Evolutionary conservation across 2,888 invertebrate species (phyloP).

Genomic region (Mellilla xanthometata): DNA sequence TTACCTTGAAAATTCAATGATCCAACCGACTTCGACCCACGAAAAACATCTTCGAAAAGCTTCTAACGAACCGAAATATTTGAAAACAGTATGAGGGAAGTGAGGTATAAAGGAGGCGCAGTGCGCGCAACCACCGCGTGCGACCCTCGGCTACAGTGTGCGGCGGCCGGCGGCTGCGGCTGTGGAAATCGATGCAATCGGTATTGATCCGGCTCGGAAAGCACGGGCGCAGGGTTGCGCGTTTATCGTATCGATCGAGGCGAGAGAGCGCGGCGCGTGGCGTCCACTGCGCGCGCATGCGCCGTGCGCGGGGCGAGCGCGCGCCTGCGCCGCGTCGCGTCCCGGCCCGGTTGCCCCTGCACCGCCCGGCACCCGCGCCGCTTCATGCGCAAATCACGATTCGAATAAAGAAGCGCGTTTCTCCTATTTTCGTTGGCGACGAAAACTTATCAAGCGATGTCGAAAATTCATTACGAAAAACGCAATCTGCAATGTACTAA

Average conservation of each 20-base stretch:
- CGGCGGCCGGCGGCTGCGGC: conserved; percentile 85
- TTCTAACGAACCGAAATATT: no score
- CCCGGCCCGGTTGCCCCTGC: conserved; percentile 55
- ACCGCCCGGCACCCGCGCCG: conserved; percentile 43
- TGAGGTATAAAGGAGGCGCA: conserved; percentile 26
- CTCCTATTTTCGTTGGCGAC: no score
- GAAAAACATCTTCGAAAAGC: neutral
- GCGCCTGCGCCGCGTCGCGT: conserved; percentile 47
- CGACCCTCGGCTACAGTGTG: conserved; percentile 74
- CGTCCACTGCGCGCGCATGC: conserved; percentile 55
- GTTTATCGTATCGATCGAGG: conserved; percentile 89
- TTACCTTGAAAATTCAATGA: conserved; percentile 8
- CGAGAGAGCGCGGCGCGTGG: conserved; percentile 49
- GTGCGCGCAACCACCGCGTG: conserved; percentile 78
- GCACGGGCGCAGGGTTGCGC: conserved; percentile 86
- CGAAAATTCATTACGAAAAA: no score
- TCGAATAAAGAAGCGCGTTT: no score
- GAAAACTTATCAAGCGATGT: no score
- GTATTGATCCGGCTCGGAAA: conserved; percentile 85
- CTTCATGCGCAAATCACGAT: conserved; percentile 26
- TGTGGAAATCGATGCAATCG: conserved; percentile 88
- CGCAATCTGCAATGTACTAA: no score
- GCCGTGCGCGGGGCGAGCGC: conserved; percentile 49
- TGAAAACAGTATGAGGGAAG: no score
- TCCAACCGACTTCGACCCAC: conserved; percentile 7